phyloP scores from a whole-genome alignment of 2,797 vertebrate species.

The Pelobates cultripes region DNA sequence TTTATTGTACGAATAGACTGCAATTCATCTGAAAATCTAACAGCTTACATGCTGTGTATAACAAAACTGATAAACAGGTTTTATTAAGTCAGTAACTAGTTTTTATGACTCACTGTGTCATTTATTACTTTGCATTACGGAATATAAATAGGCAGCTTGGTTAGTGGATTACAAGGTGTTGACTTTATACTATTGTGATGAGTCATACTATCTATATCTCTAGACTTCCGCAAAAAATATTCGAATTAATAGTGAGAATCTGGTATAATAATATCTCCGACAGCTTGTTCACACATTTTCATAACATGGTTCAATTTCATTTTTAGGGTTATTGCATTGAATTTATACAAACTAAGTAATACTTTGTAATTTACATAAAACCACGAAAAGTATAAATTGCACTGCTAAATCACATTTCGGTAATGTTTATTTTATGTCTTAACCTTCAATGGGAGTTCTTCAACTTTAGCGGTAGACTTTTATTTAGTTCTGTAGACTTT shows the following conservation, averaged over 20 bases:
- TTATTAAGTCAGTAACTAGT: constrained; percentile 3
- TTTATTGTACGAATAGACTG: neutral
- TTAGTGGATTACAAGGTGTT: neutral
- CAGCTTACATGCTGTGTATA: neutral
- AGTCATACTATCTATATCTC: neutral
- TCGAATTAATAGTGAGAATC: neutral
- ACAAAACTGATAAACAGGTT: constrained; percentile 8
- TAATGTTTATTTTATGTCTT: too few relatives aligned
- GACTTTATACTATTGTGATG: neutral
- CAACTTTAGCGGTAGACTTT: too few relatives aligned
- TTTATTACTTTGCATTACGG: neutral
- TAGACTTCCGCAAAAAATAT: neutral
- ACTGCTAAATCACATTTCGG: too few relatives aligned
- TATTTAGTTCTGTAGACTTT: too few relatives aligned
- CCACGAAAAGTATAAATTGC: too few relatives aligned
- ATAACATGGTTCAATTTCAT: neutral
- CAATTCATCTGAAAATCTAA: neutral
- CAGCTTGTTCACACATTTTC: neutral
- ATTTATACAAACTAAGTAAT: too few relatives aligned
- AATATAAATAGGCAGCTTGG: neutral
- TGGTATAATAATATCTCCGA: neutral
- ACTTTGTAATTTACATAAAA: too few relatives aligned
- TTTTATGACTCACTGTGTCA: neutral
- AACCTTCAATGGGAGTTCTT: too few relatives aligned
- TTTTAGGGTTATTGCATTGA: neutral